Conservation (phyloP, 2,797 vertebrate genomes). For the Phrynocephalus guinanensis region DNA sequence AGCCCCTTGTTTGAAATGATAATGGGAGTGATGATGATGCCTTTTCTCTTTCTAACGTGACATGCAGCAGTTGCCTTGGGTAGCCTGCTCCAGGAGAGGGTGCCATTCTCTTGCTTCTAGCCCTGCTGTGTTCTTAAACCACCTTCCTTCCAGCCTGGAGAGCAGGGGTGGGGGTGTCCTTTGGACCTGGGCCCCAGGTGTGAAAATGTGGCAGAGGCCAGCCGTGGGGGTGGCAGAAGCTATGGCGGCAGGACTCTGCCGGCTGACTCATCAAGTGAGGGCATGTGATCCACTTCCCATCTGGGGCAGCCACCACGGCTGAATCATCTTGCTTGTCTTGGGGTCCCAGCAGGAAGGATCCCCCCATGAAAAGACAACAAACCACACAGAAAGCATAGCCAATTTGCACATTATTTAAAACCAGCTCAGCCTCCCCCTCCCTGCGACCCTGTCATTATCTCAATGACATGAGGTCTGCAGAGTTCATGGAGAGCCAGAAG, state of each 20-base stretch:
- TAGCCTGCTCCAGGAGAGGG: not conserved
- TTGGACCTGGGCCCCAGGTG: constrained; percentile 20
- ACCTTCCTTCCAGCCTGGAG: not conserved
- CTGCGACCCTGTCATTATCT: constrained; percentile 65
- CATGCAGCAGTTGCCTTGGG: not conserved
- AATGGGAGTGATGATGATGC: not conserved
- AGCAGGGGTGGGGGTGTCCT: not conserved
- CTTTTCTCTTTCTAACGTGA: too few relatives aligned
- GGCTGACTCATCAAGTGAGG: constrained; percentile 47
- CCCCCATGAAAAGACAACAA: constrained; percentile 64
- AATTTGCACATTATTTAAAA: constrained; percentile 75
- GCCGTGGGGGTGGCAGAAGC: not conserved
- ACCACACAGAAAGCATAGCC: constrained; percentile 63
- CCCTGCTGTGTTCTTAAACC: not conserved
- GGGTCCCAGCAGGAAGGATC: constrained; percentile 54
- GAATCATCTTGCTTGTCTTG: constrained; percentile 52
- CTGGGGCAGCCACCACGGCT: constrained; percentile 43
- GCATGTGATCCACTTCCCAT: constrained; percentile 27
- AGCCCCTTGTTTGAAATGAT: too few relatives aligned
- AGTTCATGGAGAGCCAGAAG: constrained; percentile 55
- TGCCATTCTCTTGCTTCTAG: not conserved
- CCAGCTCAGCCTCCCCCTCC: constrained; percentile 64
- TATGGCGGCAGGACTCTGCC: constrained; percentile 34
- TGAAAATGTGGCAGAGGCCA: not conserved
- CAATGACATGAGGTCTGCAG: constrained; percentile 42